Conservation (phyloP, 2,113 vertebrate species). For the Pungitius pungitius region DNA sequence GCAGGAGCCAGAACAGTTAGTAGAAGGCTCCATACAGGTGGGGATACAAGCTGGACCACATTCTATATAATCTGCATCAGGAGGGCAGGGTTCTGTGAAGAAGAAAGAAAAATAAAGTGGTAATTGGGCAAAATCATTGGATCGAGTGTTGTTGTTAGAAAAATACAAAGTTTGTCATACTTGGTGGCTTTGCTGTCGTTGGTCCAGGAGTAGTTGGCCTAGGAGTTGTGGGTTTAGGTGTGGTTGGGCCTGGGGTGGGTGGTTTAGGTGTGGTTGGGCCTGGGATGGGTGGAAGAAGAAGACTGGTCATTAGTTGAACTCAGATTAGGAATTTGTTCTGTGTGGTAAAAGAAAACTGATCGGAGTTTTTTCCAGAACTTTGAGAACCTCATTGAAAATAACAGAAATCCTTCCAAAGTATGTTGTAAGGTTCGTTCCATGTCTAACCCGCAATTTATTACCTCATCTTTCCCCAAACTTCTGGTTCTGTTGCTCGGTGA, state of each 20-base stretch:
- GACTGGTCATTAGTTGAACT: not conserved
- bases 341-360: not conserved
- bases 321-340: not conserved
- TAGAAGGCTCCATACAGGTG: conserved; percentile 77
- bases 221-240: conserved; percentile 13
- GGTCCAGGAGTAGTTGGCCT: conserved; percentile 2
- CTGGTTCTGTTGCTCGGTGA: not conserved
- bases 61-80: conserved; percentile 74
- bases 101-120: not conserved
- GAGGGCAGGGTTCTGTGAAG: conserved; percentile 67
- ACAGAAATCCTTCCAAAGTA: not conserved
- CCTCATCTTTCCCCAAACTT: not conserved
- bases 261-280: not conserved
- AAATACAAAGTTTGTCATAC: conserved; percentile 28
- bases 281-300: not conserved
- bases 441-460: too few relatives aligned
- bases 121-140: not conserved
- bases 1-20: conserved; percentile 76
- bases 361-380: not conserved
- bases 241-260: conserved; percentile 22
- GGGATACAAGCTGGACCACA: conserved; percentile 79
- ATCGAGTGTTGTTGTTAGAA: not conserved
- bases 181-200: conserved; percentile 38
- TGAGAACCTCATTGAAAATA: not conserved
- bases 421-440: not conserved